phyloP scores from a whole-genome alignment of 2,888 invertebrate species.

The Hoplodrina blanda region DNA sequence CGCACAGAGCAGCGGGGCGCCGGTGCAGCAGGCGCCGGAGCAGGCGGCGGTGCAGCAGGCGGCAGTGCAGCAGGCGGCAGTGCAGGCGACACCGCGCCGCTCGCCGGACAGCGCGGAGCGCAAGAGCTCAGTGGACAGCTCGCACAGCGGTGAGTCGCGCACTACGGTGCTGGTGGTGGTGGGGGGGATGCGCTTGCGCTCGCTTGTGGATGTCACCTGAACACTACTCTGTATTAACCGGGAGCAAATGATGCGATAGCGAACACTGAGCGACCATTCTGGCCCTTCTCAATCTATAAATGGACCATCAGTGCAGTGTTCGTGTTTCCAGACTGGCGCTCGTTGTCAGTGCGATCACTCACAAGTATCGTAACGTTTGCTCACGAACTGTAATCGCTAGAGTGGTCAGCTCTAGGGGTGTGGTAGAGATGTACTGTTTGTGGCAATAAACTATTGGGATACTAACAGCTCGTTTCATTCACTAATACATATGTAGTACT shows the following conservation, averaged over 20 bases:
- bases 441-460: conserved; percentile 74
- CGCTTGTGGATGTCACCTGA: conserved; percentile 26
- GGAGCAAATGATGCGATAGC: conserved; percentile 20
- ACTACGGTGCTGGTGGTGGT: conserved; percentile 13
- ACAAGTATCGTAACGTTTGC: conserved; percentile 29
- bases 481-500: conserved; percentile 47
- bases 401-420: conserved; percentile 23
- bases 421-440: conserved; percentile 33
- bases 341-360: too few relatives aligned
- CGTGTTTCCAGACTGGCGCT: too few relatives aligned
- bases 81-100: not conserved
- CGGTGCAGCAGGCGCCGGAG: conserved; percentile 53
- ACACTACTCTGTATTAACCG: not conserved
- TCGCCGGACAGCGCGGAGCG: conserved; percentile 11
- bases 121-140: conserved; percentile 12
- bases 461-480: conserved; percentile 83
- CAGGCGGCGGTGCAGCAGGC: too few relatives aligned
- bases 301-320: too few relatives aligned
- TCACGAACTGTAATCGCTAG: conserved; percentile 22
- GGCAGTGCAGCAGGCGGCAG: not conserved
- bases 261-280: not conserved
- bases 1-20: conserved; percentile 15
- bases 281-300: too few relatives aligned
- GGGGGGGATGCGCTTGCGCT: not conserved
- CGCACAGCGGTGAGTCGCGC: conserved; percentile 66